Evolutionary conservation across 2,797 vertebrate genomes (phyloP).

Genomic region (Yasuhikotakia modesta): DNA sequence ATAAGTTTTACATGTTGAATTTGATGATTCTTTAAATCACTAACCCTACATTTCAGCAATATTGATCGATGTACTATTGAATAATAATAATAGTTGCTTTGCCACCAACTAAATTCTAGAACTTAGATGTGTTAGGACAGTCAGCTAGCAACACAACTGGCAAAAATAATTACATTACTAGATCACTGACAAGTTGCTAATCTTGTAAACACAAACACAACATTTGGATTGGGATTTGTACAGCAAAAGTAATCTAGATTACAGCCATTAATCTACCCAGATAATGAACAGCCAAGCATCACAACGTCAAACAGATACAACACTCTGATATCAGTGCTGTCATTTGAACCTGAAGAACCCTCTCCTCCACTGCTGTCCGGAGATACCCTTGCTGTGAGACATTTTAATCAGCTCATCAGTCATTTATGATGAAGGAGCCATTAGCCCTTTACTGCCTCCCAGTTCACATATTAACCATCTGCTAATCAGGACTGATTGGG

Average conservation of each 20-base stretch:
- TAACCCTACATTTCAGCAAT: not conserved
- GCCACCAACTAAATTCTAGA: not conserved
- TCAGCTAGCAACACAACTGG: constrained; percentile 22
- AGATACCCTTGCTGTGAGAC: constrained; percentile 41
- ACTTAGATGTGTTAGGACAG: not conserved
- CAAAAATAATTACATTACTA: not conserved
- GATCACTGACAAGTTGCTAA: constrained; percentile 27
- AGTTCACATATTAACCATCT: constrained; percentile 56
- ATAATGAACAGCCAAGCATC: not conserved
- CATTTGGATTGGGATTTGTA: constrained; percentile 31
- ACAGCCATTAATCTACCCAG: not conserved
- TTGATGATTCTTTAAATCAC: not conserved
- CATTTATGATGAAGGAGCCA: constrained; percentile 44
- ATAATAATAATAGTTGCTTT: not conserved
- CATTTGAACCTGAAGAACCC: not conserved
- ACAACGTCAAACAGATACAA: not conserved
- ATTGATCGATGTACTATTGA: not conserved
- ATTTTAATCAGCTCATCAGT: constrained; percentile 52
- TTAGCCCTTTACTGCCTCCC: constrained; percentile 36
- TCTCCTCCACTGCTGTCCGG: constrained; percentile 9
- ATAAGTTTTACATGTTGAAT: not conserved
- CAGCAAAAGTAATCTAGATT: constrained; percentile 33
- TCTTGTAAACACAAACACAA: constrained; percentile 1
- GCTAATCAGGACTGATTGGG: constrained; percentile 49
- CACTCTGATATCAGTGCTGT: not conserved